Evolutionary conservation across 2,888 invertebrate genomes (phyloP), one percentile per base, ranked within the genome.

Genomic region (Drosophila melanosoma): DNA sequence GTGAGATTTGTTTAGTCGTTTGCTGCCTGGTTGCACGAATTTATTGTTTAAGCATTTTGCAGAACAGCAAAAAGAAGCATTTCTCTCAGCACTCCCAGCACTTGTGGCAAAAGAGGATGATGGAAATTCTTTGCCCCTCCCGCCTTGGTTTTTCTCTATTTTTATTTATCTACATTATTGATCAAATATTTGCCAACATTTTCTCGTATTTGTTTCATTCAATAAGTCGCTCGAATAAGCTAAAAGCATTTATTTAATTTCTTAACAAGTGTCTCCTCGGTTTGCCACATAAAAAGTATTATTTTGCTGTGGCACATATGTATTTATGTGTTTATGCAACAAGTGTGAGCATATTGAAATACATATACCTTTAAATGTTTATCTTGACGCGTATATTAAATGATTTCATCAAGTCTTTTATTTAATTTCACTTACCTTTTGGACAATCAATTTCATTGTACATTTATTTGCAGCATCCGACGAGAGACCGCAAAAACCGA

Each of bases 381-480:
- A 2, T 11, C 3, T 12, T 2, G 0, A 8, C n/a, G n/a, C n/a
- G 2, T 29, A 8, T n/a, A 26, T n/a, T 3, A 7, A 12, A 56
- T 15, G 15, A 15, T 23, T 15, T 3, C 8, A 6, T 17, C 45
- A 29, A 17, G 11, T 4, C 11, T 20, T 15, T 5, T 15, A 3
- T 23, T 17, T 26, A 4, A 56, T 48, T 40, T 11, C 12, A 77
- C 92, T 91, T 86, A 93, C 93, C 93, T 93, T 91, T 92, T 83
- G 93, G 91, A 88, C 91, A 91, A 85, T 92, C 92, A 92, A 92
- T 93, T 92, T 92, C 93, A 93, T 93, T 92, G 92, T 93, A 92
- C 93, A 93, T 93, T 90, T 91, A 93, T 62, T 81, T 68, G 70
- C 49, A 61, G 65, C 65, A 71, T 72, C 35, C 56, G 58, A 51